Conservation (phyloP, 2,113 vertebrate genomes). For the Talpa occidentalis region DNA sequence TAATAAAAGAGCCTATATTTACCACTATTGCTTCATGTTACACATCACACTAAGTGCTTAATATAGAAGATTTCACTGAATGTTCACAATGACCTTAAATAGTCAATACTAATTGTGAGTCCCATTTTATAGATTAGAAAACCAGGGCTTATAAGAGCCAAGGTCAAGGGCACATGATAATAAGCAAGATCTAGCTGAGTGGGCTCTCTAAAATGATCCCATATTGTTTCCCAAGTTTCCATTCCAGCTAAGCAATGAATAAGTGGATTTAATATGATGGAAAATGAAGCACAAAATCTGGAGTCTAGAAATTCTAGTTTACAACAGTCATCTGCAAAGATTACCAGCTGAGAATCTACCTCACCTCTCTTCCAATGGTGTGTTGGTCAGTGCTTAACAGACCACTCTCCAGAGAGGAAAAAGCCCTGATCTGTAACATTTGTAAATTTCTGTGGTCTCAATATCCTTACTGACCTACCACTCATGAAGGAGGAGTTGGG, state of each 20-base stretch:
- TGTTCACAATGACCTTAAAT: background rate
- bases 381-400: background rate
- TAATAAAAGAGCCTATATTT: background rate
- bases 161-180: background rate
- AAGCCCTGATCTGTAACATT: background rate
- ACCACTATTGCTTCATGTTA: background rate
- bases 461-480: too few relatives aligned
- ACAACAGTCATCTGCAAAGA: background rate
- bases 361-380: background rate
- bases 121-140: slow-evolving; percentile 41
- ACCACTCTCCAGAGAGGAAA: background rate
- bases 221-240: background rate
- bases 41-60: background rate
- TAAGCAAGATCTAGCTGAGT: background rate
- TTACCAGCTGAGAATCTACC: background rate
- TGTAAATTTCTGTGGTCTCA: background rate
- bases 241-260: background rate
- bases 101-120: background rate
- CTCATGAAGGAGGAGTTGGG: background rate
- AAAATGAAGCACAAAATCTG: background rate
- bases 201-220: background rate
- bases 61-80: background rate
- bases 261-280: background rate
- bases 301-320: background rate
- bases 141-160: background rate